Evolutionary conservation across 2,113 vertebrate species (phyloP).

Genomic region (Gulo gulo): DNA sequence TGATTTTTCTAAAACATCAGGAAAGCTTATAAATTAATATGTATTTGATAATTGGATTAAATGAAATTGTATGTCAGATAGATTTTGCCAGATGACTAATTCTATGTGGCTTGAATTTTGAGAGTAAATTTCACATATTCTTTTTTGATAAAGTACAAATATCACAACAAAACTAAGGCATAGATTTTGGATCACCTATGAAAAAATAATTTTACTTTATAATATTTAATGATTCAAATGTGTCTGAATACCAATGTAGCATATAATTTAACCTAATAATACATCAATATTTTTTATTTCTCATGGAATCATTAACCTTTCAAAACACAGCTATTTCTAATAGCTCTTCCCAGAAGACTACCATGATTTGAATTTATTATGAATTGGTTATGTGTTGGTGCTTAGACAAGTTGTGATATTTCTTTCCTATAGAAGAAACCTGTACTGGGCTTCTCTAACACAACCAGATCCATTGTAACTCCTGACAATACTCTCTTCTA

Average conservation of each 20-base stretch:
- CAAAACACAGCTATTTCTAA: neutral
- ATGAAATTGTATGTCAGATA: neutral
- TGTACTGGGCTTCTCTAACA: neutral
- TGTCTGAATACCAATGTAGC: neutral
- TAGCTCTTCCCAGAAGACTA: neutral
- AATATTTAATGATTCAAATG: neutral
- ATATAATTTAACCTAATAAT: neutral
- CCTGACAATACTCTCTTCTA: neutral
- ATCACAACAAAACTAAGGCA: neutral
- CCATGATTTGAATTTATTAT: neutral
- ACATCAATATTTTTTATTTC: slow-evolving; percentile 16
- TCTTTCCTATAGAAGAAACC: neutral
- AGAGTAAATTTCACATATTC: neutral
- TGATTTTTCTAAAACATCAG: neutral
- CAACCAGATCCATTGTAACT: neutral
- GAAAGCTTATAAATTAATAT: neutral
- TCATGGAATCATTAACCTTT: neutral
- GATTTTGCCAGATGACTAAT: neutral
- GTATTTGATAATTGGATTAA: neutral
- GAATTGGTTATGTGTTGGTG: neutral
- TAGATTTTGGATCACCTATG: neutral
- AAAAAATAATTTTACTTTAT: neutral
- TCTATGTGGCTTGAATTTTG: neutral
- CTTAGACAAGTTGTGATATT: neutral
- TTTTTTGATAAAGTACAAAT: neutral